These are phyloP conservation scores for Rhizomys pruinosus DNA, from an alignment of 2,113 vertebrate species.

Conservation along the genomic window DNA sequence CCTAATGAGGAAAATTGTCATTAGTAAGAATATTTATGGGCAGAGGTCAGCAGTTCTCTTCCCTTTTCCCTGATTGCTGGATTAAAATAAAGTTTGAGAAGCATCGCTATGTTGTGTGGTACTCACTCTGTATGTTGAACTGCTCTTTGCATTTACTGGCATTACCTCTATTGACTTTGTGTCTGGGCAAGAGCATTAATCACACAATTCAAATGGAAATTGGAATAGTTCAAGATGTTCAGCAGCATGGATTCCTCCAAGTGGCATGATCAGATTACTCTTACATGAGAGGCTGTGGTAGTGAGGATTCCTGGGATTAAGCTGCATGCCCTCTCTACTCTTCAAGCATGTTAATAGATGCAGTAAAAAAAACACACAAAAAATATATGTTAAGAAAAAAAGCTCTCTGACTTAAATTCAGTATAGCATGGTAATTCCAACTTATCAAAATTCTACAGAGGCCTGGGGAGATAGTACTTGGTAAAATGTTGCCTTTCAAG, in stretches of 20 bases:
- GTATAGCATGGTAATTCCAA: neutral
- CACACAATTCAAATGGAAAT: neutral
- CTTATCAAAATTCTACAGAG: neutral
- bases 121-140: neutral
- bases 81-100: neutral
- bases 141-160: neutral
- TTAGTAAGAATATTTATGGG: slow-evolving; percentile 48
- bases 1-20: slow-evolving; percentile 44
- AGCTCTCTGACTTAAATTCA: neutral
- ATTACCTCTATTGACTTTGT: neutral
- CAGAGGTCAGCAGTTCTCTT: neutral
- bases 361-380: neutral
- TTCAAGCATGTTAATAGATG: neutral
- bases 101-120: neutral
- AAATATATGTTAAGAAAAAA: neutral
- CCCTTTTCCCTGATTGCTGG: neutral
- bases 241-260: neutral
- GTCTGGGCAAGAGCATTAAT: neutral
- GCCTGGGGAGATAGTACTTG: neutral
- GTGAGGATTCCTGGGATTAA: neutral
- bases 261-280: neutral
- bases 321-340: neutral
- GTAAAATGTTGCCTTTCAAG: neutral
- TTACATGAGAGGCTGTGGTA: neutral
- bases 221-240: neutral